These are phyloP conservation scores for Polypterus senegalus DNA, from an alignment of 2,113 vertebrate species.

Conservation along the genomic window DNA sequence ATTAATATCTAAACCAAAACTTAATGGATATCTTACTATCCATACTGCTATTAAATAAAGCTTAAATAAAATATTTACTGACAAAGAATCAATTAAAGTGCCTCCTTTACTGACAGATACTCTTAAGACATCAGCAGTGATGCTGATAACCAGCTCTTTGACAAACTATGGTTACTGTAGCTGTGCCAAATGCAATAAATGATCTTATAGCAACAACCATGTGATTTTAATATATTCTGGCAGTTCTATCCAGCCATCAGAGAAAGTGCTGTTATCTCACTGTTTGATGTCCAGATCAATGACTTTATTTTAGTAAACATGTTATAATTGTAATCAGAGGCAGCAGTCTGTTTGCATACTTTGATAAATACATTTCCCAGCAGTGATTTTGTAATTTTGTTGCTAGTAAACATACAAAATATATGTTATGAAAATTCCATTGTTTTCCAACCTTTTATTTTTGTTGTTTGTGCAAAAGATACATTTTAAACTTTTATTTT, in stretches of 20 bases:
- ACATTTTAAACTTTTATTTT: too few relatives aligned
- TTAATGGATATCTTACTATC: too few relatives aligned
- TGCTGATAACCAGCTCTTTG: neutral
- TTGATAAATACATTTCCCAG: neutral
- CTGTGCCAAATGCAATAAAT: neutral
- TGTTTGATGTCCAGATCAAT: conserved; percentile 1
- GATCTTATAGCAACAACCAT: neutral
- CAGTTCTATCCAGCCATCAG: neutral
- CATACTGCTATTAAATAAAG: too few relatives aligned
- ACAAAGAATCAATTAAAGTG: neutral
- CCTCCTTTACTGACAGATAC: conserved; percentile 1
- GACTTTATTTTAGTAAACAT: neutral
- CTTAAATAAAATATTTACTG: too few relatives aligned
- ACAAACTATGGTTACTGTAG: neutral
- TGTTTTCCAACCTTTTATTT: too few relatives aligned
- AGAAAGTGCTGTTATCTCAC: conserved; percentile 3
- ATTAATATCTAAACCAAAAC: too few relatives aligned
- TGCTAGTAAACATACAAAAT: too few relatives aligned
- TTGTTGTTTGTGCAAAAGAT: too few relatives aligned
- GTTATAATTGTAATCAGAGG: neutral
- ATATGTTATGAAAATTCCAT: too few relatives aligned
- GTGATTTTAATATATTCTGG: conserved; percentile 1
- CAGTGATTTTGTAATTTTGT: too few relatives aligned
- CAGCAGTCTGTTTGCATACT: neutral
- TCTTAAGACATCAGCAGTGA: neutral